Evolutionary conservation across 2,888 invertebrate species (phyloP).

Genomic region (Ceriagrion tenellum): DNA sequence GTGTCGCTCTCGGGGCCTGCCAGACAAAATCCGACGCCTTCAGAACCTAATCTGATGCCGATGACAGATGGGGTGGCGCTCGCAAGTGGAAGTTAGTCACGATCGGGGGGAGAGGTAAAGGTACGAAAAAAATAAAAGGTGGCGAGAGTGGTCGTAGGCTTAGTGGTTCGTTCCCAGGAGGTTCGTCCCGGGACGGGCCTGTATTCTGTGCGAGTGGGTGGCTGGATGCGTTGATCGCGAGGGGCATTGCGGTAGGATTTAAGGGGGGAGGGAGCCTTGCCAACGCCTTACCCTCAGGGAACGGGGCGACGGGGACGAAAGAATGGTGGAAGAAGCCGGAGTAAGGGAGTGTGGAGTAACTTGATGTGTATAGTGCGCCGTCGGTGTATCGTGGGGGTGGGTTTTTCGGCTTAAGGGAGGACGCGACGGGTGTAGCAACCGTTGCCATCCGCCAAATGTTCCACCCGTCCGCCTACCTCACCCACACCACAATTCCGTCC

Average conservation of each 20-base stretch:
- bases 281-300: background rate
- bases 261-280: background rate
- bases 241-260: no score
- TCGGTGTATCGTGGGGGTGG: background rate
- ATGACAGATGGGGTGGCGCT: background rate
- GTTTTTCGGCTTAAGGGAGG: background rate
- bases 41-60: conserved; percentile 15
- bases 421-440: background rate
- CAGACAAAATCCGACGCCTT: conserved; percentile 10
- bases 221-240: background rate
- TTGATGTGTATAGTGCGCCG: background rate
- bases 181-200: background rate
- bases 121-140: background rate
- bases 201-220: background rate
- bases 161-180: background rate
- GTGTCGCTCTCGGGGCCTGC: background rate
- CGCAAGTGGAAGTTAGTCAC: background rate
- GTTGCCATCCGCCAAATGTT: conserved; percentile 33
- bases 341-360: background rate
- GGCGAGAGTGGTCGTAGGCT: background rate
- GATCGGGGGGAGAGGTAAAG: background rate
- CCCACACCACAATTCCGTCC: background rate
- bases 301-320: no score
- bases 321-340: background rate
- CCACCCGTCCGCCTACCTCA: background rate